Conservation (phyloP, 2,888 invertebrate species). For the Thecophora atra region DNA sequence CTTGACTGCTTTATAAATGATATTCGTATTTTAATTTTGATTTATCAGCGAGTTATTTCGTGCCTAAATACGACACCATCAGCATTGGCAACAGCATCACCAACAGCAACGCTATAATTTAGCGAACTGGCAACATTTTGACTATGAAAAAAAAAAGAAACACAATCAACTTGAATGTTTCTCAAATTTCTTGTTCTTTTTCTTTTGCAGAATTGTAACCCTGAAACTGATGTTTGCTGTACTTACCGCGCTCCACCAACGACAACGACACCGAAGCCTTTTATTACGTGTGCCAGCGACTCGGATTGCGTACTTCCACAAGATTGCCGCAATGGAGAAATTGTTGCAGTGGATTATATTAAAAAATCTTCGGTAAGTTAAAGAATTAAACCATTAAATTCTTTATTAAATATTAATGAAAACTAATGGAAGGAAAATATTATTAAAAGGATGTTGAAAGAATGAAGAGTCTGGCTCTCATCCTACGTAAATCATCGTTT, state of each 20-base stretch:
- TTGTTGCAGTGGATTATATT: slow-evolving; percentile 56
- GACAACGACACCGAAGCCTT: slow-evolving; percentile 56
- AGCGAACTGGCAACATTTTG: too few species aligned
- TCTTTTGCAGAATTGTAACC: slow-evolving; percentile 65
- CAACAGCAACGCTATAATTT: too few species aligned
- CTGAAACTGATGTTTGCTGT: slow-evolving; percentile 66
- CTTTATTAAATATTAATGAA: neutral
- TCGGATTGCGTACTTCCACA: slow-evolving; percentile 61
- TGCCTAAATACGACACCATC: neutral
- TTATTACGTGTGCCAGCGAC: slow-evolving; percentile 54
- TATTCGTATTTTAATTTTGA: slow-evolving; percentile 5
- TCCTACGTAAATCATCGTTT: neutral
- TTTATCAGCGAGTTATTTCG: slow-evolving; percentile 22
- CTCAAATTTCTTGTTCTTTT: slow-evolving; percentile 37
- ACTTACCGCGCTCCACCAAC: slow-evolving; percentile 56
- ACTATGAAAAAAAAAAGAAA: neutral
- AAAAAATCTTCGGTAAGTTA: slow-evolving; percentile 61
- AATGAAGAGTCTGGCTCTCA: too few species aligned
- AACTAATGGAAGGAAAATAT: neutral
- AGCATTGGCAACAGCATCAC: neutral
- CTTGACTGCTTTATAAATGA: slow-evolving; percentile 26
- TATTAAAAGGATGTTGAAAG: neutral
- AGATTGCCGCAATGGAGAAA: slow-evolving; percentile 62
- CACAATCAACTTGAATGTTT: slow-evolving; percentile 23
- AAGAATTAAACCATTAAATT: too few species aligned